Base-by-base conservation (phyloP, 1,140 invertebrate genomes). In the Pseudomyrmex dendroicus region DNA sequence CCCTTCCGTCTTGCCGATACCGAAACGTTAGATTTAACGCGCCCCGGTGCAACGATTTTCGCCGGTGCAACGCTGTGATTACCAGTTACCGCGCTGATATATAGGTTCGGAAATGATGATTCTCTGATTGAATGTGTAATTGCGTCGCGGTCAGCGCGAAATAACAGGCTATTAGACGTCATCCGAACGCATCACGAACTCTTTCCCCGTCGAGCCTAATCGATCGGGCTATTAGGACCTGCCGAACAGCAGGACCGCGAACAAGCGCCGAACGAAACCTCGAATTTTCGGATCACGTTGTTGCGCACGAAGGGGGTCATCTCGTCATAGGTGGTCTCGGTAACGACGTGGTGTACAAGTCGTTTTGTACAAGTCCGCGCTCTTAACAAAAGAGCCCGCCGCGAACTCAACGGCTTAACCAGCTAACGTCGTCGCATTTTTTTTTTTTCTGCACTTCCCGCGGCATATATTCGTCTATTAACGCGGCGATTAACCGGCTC, bases 51-150 rank as follows among this genome's bases (percentile, higher is more conserved):
- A 86, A 50, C 70, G 84, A 90, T 90, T 88, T 89, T 87, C 83
- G 63, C 63, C 82, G 67, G 67, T 66, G 13, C 20, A 73, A 82
- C 82, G 80, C 85, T 72, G 56, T 91, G 88, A 92, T 91, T 90
- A 91, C 86, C 86, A 85, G 87, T 92, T 91, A 87, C 62, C 48
- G 52, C 22, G 48, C 82, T 87, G 90, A 92, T 91, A 80, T 88
- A 91, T 87, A 83, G 84, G 66, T 73, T 54, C 77, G 13, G 44
- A 52, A 89, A 88, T 89, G 67, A 92, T 91, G 89, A 91, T 90
- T 90, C 88, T 90, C 85, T 83, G 87, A 92, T 92, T 91, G 91
- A 92, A 91, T 89, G 83, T 89, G 72, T 92, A 92, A 92, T 91
- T 91, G 90, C 84, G 77, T 74, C 10, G 67, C 83, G 82, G 67